Evolutionary conservation across 2,113 vertebrate genomes (phyloP).

Genomic region (Protobothrops flavoviridis): DNA sequence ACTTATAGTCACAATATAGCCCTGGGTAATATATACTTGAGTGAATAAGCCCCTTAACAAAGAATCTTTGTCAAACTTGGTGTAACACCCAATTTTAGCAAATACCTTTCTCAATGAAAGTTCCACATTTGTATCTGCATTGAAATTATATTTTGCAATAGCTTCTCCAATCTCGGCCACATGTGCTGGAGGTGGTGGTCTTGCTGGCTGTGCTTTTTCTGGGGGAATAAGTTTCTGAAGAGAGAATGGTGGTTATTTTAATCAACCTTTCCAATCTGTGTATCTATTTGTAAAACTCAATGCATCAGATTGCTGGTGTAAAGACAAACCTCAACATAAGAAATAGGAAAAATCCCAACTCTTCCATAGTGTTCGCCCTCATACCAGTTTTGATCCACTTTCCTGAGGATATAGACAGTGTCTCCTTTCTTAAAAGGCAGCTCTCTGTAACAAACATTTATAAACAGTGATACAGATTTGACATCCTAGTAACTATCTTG

Average conservation of each 20-base stretch:
- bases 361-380: constrained; percentile 91
- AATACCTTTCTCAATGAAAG: constrained; percentile 92
- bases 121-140: constrained; percentile 94
- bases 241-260: not conserved
- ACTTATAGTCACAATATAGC: not conserved
- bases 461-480: constrained; percentile 26
- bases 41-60: not conserved
- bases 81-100: not conserved
- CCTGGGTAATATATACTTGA: not conserved
- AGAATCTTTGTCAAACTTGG: not conserved
- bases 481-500: not conserved
- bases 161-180: constrained; percentile 92
- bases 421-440: constrained; percentile 97
- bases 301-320: not conserved
- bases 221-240: constrained; percentile 81
- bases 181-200: constrained; percentile 93
- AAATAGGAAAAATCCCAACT: constrained; percentile 95
- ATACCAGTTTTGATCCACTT: constrained; percentile 98
- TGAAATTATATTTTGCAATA: constrained; percentile 94
- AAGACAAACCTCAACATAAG: constrained; percentile 89
- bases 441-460: constrained; percentile 82
- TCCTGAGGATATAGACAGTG: constrained; percentile 93
- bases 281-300: constrained; percentile 2
- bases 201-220: constrained; percentile 90
- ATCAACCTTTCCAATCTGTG: not conserved